A percentile compares a stretch with the other conserved stretches of the same genome.
phyloP scores from a whole-genome alignment of 2,113 vertebrate species.

The Cervus canadensis region DNA sequence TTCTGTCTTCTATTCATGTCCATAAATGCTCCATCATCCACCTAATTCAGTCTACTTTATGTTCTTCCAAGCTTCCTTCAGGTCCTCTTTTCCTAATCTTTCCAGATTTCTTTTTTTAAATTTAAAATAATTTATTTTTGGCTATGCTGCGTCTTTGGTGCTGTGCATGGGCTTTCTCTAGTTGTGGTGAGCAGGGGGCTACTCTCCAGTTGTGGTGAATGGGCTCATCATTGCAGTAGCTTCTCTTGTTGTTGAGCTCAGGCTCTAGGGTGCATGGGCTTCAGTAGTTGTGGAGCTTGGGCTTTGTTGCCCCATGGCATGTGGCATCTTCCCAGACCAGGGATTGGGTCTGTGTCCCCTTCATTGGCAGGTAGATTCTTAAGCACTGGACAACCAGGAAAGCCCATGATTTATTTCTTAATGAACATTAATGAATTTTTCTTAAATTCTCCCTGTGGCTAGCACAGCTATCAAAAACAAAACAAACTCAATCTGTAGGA shows the following conservation, averaged over 20 bases:
- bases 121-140: background rate
- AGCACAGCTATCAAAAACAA: background rate
- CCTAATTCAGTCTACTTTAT: background rate
- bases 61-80: background rate
- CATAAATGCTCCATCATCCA: background rate
- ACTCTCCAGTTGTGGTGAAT: accelerated
- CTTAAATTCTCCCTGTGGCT: background rate
- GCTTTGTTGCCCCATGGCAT: background rate
- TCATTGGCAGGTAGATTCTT: background rate
- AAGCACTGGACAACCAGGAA: background rate
- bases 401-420: background rate
- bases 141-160: background rate
- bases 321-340: background rate
- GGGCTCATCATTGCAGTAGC: background rate
- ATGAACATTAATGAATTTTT: background rate
- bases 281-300: background rate
- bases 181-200: background rate
- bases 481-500: background rate
- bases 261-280: background rate
- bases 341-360: background rate
- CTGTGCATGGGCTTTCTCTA: background rate
- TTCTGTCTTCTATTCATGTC: background rate
- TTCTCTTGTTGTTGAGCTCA: background rate
- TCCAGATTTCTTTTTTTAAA: background rate
- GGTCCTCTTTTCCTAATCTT: background rate